Evolutionary conservation across 2,113 vertebrate genomes (phyloP).

Genomic region (Osmerus eperlanus): DNA sequence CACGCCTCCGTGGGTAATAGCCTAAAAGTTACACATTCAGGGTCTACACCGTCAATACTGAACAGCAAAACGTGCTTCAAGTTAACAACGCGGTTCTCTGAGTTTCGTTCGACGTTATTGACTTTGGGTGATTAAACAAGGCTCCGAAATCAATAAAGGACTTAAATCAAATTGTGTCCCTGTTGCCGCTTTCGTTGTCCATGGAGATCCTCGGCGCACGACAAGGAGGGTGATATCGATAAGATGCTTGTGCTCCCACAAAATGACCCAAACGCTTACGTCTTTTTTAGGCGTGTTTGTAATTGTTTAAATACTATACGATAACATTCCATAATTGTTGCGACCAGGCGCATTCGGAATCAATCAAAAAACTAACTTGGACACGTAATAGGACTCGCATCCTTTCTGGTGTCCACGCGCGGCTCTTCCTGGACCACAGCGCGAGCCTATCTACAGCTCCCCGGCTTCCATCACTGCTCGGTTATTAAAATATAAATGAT

Average conservation of each 20-base stretch:
- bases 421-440: not conserved
- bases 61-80: no score
- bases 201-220: slow-evolving; percentile 10
- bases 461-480: slow-evolving; percentile 17
- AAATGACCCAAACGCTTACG: not conserved
- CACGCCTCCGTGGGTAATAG: no score
- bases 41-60: no score
- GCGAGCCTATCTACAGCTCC: slow-evolving; percentile 9
- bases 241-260: slow-evolving; percentile 27
- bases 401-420: slow-evolving; percentile 35
- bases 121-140: not conserved
- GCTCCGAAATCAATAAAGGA: not conserved
- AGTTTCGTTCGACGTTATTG: not conserved
- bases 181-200: slow-evolving; percentile 4
- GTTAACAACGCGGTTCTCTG: not conserved
- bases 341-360: not conserved
- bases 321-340: not conserved
- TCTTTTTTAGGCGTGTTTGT: not conserved
- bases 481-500: slow-evolving; percentile 21
- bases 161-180: not conserved
- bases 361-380: not conserved
- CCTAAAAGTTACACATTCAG: no score
- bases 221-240: slow-evolving; percentile 22
- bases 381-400: slow-evolving; percentile 5
- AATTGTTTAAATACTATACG: no score